These are phyloP conservation scores for Drosophila rhopaloa DNA, from an alignment of 1,140 invertebrate genomes.

Conservation along the genomic window DNA sequence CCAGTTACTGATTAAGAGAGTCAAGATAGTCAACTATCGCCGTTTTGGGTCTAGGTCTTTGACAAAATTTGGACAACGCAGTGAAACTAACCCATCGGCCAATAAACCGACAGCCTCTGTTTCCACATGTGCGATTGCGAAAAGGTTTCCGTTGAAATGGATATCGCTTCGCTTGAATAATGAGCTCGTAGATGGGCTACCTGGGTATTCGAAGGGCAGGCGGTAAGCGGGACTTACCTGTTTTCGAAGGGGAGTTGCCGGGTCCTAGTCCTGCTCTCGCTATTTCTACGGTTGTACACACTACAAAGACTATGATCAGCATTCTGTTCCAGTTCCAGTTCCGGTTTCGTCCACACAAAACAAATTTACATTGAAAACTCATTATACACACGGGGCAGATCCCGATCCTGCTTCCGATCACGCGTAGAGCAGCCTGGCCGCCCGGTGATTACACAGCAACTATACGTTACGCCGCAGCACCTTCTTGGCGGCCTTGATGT, in stretches of 20 bases:
- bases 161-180: conserved; percentile 40
- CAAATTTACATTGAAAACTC: conserved; percentile 66
- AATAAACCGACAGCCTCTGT: conserved; percentile 29
- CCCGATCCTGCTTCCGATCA: conserved; percentile 50
- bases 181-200: conserved; percentile 15
- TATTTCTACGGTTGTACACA: conserved; percentile 48
- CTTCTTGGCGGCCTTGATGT: conserved; percentile 93
- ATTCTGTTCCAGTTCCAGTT: conserved; percentile 71
- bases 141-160: conserved; percentile 42
- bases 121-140: conserved; percentile 38
- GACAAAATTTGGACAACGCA: conserved; percentile 28
- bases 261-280: conserved; percentile 35
- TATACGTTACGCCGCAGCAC: conserved; percentile 82
- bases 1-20: conserved; percentile 40
- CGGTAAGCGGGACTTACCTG: conserved; percentile 26
- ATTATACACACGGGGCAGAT: conserved; percentile 27
- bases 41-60: conserved; percentile 28
- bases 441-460: conserved; percentile 76
- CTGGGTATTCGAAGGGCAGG: conserved; percentile 8
- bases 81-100: conserved; percentile 19
- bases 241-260: conserved; percentile 28
- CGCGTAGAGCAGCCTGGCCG: conserved; percentile 68
- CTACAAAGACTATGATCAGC: conserved; percentile 70
- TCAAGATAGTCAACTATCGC: conserved; percentile 37
- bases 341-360: conserved; percentile 47